phyloP scores from a whole-genome alignment of 1,140 invertebrate species.

The Euwallacea similis region DNA sequence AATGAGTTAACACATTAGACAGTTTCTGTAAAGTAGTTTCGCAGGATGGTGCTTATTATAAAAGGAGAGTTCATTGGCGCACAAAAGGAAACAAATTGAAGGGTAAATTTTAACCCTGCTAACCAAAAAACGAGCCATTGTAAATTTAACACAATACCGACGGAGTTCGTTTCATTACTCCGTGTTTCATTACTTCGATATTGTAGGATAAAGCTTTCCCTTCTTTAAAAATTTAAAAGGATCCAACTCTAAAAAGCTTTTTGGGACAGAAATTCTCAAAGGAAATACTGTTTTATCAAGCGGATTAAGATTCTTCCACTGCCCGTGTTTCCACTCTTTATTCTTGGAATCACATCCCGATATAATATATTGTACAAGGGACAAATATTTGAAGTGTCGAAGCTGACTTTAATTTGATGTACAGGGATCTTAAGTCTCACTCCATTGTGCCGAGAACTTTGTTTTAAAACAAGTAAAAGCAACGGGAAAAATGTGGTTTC shows the following conservation, averaged over 20 bases:
- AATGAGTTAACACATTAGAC: not conserved
- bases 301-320: slow-evolving; percentile 16
- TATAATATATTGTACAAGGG: not conserved
- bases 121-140: not conserved
- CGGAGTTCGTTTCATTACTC: not conserved
- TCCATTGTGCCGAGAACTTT: not conserved
- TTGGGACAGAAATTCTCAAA: slow-evolving; percentile 23
- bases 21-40: too few species aligned
- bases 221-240: slow-evolving; percentile 19
- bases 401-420: not conserved
- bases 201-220: slow-evolving; percentile 13
- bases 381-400: not conserved
- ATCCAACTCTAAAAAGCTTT: slow-evolving; percentile 14
- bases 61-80: too few species aligned
- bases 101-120: not conserved
- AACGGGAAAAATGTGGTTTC: too few species aligned
- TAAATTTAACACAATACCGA: slow-evolving; percentile 5
- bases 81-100: not conserved
- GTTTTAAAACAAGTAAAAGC: not conserved
- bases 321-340: slow-evolving; percentile 7
- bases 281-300: slow-evolving; percentile 20
- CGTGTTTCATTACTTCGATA: not conserved
- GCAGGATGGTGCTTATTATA: too few species aligned
- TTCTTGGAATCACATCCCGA: not conserved
- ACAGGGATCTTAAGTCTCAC: too few species aligned